Conservation (phyloP, 2,888 invertebrate species). For the Mesorhabditis sp. region DNA sequence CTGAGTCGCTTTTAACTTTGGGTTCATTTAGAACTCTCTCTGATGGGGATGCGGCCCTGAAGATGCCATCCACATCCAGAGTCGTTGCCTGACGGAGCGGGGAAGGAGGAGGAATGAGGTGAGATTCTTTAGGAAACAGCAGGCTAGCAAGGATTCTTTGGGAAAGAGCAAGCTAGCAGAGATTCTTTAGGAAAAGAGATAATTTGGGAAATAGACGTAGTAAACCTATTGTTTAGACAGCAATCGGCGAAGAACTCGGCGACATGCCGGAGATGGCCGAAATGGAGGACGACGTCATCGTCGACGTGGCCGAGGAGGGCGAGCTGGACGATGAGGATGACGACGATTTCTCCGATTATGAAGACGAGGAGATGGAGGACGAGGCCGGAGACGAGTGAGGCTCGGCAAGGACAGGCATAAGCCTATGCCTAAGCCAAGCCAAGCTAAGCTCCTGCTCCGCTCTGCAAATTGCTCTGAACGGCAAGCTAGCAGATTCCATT, state of each 20-base stretch:
- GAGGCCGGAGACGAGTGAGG: background rate
- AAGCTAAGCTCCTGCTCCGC: too few relatives aligned
- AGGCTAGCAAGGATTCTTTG: background rate
- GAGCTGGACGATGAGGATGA: background rate
- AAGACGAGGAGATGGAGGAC: background rate
- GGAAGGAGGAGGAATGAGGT: background rate
- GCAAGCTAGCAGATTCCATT: too few relatives aligned
- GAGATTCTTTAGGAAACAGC: background rate
- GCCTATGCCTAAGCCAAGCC: too few relatives aligned
- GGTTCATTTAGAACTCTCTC: background rate
- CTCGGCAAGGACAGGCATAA: too few relatives aligned
- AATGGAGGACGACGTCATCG: slow-evolving; percentile 39
- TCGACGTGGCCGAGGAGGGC: slow-evolving; percentile 15
- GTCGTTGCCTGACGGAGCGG: background rate
- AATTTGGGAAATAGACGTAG: background rate
- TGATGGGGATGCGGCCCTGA: background rate
- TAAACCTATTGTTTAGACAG: slow-evolving; percentile 12
- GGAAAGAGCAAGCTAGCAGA: background rate
- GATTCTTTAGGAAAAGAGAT: background rate
- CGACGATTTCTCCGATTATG: slow-evolving; percentile 1
- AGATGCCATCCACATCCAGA: background rate
- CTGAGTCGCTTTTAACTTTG: background rate
- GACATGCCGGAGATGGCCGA: slow-evolving; percentile 30
- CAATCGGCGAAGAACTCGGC: slow-evolving; percentile 18
- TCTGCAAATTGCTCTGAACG: too few relatives aligned